A percentile compares a stretch with the other conserved stretches of the same genome.
Evolutionary conservation across 2,113 vertebrate genomes (phyloP).

Genomic region (Pollimyrus isidori): DNA sequence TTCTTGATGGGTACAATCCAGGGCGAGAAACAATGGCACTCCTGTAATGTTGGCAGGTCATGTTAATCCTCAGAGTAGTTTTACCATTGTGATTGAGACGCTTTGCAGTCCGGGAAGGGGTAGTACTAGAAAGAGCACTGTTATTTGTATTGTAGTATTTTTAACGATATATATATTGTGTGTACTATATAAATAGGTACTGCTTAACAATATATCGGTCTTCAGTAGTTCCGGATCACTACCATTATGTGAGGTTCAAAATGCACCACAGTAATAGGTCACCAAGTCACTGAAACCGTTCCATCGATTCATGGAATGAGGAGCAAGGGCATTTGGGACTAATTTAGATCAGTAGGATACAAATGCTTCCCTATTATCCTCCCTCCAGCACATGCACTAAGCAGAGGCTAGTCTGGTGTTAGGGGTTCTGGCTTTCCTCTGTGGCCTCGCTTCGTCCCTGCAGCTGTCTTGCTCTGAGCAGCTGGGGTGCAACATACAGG

Average conservation of each 20-base stretch:
- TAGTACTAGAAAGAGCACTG: neutral
- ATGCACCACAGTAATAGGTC: neutral
- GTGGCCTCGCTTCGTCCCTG: neutral
- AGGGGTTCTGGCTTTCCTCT: neutral
- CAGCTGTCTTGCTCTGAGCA: neutral
- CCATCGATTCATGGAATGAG: neutral
- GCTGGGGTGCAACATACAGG: neutral
- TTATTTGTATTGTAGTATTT: neutral
- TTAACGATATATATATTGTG: neutral
- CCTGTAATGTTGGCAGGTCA: neutral
- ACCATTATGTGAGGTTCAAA: neutral
- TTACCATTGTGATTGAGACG: neutral
- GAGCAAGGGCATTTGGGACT: neutral
- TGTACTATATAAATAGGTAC: neutral
- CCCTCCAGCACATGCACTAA: neutral
- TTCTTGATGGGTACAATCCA: neutral
- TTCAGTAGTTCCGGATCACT: neutral
- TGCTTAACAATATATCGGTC: neutral
- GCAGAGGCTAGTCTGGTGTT: neutral
- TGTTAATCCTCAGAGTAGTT: neutral
- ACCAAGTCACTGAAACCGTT: neutral
- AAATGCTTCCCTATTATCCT: neutral
- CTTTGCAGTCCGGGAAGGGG: neutral
- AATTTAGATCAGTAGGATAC: neutral
- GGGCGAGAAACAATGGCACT: neutral